Conservation (phyloP, 2,888 invertebrate genomes). For the Scrobipalpa costella region DNA sequence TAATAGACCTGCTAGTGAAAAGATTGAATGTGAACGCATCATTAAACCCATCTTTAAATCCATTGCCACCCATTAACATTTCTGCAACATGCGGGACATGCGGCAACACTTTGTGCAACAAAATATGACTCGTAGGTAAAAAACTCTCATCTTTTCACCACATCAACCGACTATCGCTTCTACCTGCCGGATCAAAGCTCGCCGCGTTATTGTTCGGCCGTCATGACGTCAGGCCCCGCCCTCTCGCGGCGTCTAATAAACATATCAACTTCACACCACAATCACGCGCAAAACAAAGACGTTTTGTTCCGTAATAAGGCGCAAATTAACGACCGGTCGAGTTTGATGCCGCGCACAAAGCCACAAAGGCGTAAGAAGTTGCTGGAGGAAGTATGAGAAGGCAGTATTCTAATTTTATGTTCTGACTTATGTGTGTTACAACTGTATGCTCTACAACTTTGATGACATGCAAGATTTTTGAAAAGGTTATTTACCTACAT, state of each 20-base stretch:
- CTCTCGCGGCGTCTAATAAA: conserved; percentile 58
- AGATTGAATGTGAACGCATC: conserved; percentile 11
- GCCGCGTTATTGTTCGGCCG: conserved; percentile 30
- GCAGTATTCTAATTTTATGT: conserved; percentile 14
- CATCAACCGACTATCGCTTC: conserved; percentile 9
- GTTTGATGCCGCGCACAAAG: conserved; percentile 24
- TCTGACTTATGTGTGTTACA: conserved; percentile 8
- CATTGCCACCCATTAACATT: conserved; percentile 10
- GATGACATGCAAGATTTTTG: background rate
- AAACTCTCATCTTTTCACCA: conserved; percentile 16
- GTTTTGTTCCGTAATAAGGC: conserved; percentile 59
- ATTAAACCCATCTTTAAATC: background rate
- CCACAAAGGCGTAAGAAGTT: conserved; percentile 17
- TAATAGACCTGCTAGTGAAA: background rate
- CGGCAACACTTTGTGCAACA: conserved; percentile 19
- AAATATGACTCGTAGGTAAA: conserved; percentile 14
- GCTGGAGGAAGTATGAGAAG: conserved; percentile 1
- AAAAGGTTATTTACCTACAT: background rate
- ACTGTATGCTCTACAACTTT: background rate
- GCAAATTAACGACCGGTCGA: conserved; percentile 44
- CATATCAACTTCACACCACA: conserved; percentile 67
- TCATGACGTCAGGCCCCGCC: conserved; percentile 41
- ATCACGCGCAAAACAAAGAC: conserved; percentile 55
- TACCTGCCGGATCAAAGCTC: conserved; percentile 21
- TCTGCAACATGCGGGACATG: background rate